Conservation (phyloP, 2,797 vertebrate genomes). For the Sitta carolinensis region DNA sequence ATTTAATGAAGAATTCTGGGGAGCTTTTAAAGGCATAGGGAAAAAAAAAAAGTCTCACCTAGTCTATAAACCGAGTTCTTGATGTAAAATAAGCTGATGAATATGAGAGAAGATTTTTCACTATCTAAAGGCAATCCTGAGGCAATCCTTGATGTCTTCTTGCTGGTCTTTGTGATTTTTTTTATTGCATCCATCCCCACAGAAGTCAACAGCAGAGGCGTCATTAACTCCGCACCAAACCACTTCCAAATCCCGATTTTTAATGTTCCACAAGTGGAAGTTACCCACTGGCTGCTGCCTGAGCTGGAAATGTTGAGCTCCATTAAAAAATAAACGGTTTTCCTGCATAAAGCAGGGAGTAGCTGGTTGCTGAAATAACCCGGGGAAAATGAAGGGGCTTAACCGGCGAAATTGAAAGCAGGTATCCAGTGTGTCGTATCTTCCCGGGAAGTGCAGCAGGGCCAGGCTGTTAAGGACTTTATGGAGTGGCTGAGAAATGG, state of each 20-base stretch:
- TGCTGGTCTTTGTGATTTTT: neutral
- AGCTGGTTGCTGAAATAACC: neutral
- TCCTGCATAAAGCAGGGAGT: neutral
- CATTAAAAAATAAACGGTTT: conserved; percentile 56
- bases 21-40: neutral
- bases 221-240: neutral
- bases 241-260: neutral
- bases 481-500: conserved; percentile 25
- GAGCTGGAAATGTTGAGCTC: neutral
- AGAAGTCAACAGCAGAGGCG: conserved; percentile 4
- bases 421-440: neutral
- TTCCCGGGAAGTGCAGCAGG: fast-evolving
- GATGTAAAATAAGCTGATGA: neutral
- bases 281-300: neutral
- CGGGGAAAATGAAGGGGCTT: neutral
- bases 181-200: neutral
- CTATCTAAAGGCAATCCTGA: neutral
- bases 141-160: neutral
- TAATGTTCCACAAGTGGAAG: conserved; percentile 15
- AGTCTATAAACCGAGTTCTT: neutral
- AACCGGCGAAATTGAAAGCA: neutral
- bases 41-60: neutral
- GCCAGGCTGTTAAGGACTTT: neutral
- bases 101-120: neutral
- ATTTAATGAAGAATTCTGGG: conserved; percentile 43